Percentiles rank a stretch among this genome's conserved stretches.
These are phyloP conservation scores for Polymixis lichenea DNA, from an alignment of 2,888 invertebrate genomes.

Conservation along the genomic window DNA sequence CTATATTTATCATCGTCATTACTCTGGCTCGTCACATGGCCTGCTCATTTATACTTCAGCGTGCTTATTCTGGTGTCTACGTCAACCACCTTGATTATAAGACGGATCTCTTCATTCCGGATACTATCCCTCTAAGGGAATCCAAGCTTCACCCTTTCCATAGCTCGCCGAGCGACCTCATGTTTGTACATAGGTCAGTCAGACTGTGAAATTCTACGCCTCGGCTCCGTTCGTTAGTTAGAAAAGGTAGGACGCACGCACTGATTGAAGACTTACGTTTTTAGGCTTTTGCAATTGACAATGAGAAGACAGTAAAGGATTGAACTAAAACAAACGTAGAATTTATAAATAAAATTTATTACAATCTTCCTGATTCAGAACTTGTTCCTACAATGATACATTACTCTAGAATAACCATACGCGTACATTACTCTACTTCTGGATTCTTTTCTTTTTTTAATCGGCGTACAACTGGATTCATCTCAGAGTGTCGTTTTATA, in stretches of 20 bases:
- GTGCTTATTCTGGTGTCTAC: background rate
- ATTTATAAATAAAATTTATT: conserved; percentile 1
- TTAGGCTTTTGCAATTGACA: background rate
- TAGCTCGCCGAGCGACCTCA: background rate
- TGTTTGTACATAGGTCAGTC: too few relatives aligned
- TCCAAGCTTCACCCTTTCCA: background rate
- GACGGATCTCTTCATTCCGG: background rate
- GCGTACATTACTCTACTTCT: background rate
- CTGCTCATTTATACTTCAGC: background rate
- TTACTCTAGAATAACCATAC: background rate
- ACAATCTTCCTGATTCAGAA: background rate
- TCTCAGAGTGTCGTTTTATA: conserved; percentile 13
- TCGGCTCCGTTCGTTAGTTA: too few relatives aligned
- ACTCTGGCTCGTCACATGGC: background rate
- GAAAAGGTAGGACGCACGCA: too few relatives aligned
- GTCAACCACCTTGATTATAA: background rate
- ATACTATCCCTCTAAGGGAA: too few relatives aligned
- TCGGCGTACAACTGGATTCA: background rate
- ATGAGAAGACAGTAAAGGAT: background rate
- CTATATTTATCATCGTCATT: background rate
- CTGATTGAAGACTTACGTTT: background rate
- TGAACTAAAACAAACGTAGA: background rate
- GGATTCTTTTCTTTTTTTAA: background rate
- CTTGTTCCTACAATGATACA: background rate
- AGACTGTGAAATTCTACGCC: too few relatives aligned